These are phyloP conservation scores for Tolypeutes matacus DNA, from an alignment of 2,797 vertebrate species.

Conservation along the genomic window DNA sequence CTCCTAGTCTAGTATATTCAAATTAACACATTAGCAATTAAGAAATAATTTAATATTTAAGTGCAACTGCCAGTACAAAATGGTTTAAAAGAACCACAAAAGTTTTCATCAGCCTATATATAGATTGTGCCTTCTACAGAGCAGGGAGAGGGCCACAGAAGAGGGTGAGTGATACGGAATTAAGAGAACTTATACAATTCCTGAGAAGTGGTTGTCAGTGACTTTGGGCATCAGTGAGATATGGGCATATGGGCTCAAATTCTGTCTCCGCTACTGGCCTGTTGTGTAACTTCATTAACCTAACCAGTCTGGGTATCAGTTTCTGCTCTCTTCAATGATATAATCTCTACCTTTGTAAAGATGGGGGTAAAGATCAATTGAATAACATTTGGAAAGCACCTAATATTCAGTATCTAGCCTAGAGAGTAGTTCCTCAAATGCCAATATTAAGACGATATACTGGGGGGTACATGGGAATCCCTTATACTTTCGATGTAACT, in stretches of 20 bases:
- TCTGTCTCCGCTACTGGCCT: not conserved
- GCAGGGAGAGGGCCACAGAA: not conserved
- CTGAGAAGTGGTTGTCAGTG: not conserved
- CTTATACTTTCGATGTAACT: too few relatives aligned
- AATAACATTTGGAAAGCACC: conserved; percentile 15
- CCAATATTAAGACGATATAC: not conserved
- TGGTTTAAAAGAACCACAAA: conserved; percentile 28
- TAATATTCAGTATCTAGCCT: not conserved
- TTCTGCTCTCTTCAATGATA: not conserved
- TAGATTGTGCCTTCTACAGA: not conserved
- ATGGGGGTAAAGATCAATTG: not conserved
- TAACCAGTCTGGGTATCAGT: not conserved
- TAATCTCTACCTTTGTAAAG: conserved; percentile 34
- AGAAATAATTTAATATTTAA: conserved; percentile 56
- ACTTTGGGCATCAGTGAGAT: not conserved
- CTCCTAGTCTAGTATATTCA: conserved; percentile 20
- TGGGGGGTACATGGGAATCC: too few relatives aligned
- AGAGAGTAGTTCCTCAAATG: not conserved
- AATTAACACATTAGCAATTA: not conserved
- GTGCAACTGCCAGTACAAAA: not conserved
- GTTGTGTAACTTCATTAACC: not conserved
- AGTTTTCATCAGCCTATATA: not conserved
- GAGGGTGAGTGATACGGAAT: not conserved
- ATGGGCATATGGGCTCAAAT: not conserved
- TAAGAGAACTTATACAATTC: not conserved